Evolutionary conservation across 2,113 vertebrate genomes (phyloP).

Genomic region (Daubentonia madagascariensis): DNA sequence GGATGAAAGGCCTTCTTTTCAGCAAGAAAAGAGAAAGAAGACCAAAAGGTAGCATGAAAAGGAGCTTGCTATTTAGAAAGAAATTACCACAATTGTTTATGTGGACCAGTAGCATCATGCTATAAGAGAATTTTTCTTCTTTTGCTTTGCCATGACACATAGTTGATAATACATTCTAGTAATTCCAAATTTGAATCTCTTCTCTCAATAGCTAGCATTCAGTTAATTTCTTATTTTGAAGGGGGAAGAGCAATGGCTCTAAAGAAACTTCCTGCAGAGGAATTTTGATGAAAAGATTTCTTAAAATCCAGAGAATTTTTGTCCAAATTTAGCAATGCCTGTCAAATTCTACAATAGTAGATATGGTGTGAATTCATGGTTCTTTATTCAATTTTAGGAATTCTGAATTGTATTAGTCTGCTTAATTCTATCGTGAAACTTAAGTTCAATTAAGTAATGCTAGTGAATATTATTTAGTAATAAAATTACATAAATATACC

Average conservation of each 20-base stretch:
- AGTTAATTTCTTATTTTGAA: not conserved
- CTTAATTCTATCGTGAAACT: not conserved
- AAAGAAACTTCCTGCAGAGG: not conserved
- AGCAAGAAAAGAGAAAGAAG: not conserved
- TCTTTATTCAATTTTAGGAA: not conserved
- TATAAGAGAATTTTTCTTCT: not conserved
- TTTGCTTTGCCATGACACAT: not conserved
- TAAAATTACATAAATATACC: not conserved
- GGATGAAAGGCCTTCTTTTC: not conserved
- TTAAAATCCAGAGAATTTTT: slow-evolving; percentile 9
- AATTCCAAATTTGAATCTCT: slow-evolving; percentile 36
- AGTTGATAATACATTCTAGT: not conserved
- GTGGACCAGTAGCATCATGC: not conserved
- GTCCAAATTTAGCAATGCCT: not conserved
- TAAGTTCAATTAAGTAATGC: not conserved
- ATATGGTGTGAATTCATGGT: not conserved
- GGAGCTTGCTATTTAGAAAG: not conserved
- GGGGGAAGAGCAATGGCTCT: not conserved
- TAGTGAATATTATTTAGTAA: not conserved
- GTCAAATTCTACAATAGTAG: not conserved
- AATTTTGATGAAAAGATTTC: not conserved
- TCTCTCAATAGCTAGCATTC: not conserved
- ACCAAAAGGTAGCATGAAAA: not conserved
- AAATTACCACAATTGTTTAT: not conserved
- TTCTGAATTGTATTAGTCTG: not conserved